Percentiles rank a stretch among this genome's conserved stretches.
Evolutionary conservation across 1,140 invertebrate species (phyloP).

Genomic region (Cyclargus thomasi): DNA sequence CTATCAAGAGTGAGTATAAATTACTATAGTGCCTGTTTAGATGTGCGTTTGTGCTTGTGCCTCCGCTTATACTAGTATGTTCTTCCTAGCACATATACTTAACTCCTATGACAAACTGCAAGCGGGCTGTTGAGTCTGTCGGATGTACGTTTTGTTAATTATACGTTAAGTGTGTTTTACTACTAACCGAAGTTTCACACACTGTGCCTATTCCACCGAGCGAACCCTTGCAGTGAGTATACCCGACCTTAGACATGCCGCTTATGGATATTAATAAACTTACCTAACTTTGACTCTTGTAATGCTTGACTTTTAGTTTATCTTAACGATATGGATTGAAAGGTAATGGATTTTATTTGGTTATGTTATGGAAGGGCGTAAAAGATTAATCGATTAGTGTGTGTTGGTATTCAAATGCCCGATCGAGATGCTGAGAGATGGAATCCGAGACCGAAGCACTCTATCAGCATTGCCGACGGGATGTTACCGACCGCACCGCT

Average conservation of each 20-base stretch:
- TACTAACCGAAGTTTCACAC: constrained; percentile 25
- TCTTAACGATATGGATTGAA: constrained; percentile 70
- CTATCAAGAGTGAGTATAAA: constrained; percentile 75
- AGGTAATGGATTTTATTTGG: constrained; percentile 71
- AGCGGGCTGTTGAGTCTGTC: constrained; percentile 34
- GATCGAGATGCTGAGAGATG: constrained; percentile 70
- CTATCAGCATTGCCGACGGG: constrained; percentile 67
- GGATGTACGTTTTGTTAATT: constrained; percentile 18
- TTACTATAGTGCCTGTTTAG: constrained; percentile 72
- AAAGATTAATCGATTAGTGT: constrained; percentile 58
- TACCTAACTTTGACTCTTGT: constrained; percentile 70
- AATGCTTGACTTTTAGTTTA: constrained; percentile 67
- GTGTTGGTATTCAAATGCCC: constrained; percentile 76
- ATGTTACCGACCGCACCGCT: constrained; percentile 56
- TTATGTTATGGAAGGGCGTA: constrained; percentile 67
- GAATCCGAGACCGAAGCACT: constrained; percentile 59
- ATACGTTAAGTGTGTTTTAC: constrained; percentile 47
- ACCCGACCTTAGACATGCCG: constrained; percentile 55
- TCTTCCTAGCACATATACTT: constrained; percentile 59
- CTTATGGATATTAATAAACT: constrained; percentile 56
- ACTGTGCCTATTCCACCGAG: constrained; percentile 45
- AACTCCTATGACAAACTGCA: constrained; percentile 63
- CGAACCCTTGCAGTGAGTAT: constrained; percentile 68
- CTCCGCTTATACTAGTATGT: constrained; percentile 61
- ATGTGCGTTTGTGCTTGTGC: constrained; percentile 73